Conservation (phyloP, 2,113 vertebrate species). For the Saguinus imperator region DNA sequence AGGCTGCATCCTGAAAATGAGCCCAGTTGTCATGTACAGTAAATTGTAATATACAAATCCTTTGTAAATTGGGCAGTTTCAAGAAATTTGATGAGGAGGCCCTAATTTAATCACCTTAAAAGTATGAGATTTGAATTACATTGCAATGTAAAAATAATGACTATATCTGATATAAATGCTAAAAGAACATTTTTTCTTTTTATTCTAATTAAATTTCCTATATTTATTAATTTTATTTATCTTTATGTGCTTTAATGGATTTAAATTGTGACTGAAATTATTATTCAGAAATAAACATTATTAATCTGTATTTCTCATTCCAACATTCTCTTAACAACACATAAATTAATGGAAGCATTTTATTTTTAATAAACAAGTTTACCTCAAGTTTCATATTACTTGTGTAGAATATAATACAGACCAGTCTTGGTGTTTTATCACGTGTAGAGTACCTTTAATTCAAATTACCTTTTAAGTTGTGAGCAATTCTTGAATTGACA, state of each 20-base stretch:
- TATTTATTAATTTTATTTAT: constrained; percentile 75
- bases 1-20: constrained; percentile 81
- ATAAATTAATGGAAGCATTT: background rate
- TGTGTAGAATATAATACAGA: background rate
- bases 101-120: constrained; percentile 80
- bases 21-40: constrained; percentile 82
- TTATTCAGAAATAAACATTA: constrained; percentile 67
- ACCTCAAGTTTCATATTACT: background rate
- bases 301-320: constrained; percentile 60
- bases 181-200: constrained; percentile 75
- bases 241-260: constrained; percentile 70
- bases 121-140: constrained; percentile 75
- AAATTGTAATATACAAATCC: constrained; percentile 82
- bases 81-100: constrained; percentile 78
- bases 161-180: constrained; percentile 67
- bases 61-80: constrained; percentile 82
- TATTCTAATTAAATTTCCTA: constrained; percentile 76
- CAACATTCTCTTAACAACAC: constrained; percentile 48
- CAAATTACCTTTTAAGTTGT: constrained; percentile 25
- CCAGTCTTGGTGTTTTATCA: background rate
- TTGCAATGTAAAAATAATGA: constrained; percentile 77
- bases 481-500: background rate
- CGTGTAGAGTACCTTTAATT: background rate
- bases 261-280: constrained; percentile 65
- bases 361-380: constrained; percentile 24